A percentile compares a stretch with the other conserved stretches of the same genome.
These are phyloP conservation scores for Hippopotamyrus pictus DNA, from an alignment of 2,797 vertebrate species.

Conservation along the genomic window DNA sequence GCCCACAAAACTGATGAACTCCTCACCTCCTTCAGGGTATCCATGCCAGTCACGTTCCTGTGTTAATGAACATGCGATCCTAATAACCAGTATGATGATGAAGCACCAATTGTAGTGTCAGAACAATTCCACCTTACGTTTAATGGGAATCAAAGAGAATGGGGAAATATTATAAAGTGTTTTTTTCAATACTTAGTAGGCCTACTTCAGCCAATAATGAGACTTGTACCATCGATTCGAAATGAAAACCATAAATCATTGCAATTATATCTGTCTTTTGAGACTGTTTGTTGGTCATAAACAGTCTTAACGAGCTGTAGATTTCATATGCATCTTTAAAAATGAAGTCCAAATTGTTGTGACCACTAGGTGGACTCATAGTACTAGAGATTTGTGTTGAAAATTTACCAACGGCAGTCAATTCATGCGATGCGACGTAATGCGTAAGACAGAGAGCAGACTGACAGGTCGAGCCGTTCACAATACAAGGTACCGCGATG, in stretches of 20 bases:
- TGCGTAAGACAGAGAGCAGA: not conserved
- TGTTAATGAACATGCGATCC: not conserved
- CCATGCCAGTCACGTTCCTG: not conserved
- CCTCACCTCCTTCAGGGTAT: not conserved
- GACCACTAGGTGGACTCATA: constrained; percentile 13
- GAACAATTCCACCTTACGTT: not conserved
- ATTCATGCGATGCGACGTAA: not conserved
- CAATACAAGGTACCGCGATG: not conserved
- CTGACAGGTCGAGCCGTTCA: not conserved
- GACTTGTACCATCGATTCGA: not conserved
- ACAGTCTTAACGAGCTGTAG: not conserved
- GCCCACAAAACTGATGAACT: not conserved
- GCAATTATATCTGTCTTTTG: not conserved
- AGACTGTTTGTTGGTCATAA: not conserved
- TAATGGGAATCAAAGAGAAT: not conserved
- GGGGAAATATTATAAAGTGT: not conserved
- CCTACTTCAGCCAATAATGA: not conserved
- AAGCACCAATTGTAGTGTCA: not conserved
- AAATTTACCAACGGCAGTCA: not conserved
- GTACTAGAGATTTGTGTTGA: not conserved
- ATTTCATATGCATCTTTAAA: not conserved
- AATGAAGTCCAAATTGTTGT: not conserved
- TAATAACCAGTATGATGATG: not conserved
- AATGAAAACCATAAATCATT: not conserved
- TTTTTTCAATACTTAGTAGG: not conserved